phyloP scores from a whole-genome alignment of 2,797 vertebrate genomes.

The Melanogrammus aeglefinus region DNA sequence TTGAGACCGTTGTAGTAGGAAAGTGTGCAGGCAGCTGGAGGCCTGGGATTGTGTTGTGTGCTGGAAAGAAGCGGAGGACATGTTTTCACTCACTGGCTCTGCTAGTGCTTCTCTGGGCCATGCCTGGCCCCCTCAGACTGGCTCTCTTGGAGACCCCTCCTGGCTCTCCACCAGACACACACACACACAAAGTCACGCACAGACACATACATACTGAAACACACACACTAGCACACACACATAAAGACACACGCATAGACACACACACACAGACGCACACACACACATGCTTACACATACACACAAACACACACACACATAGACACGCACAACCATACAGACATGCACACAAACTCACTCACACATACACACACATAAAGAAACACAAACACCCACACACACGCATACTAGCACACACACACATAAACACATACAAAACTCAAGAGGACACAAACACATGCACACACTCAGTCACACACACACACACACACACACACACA shows the following conservation, averaged over 20 bases:
- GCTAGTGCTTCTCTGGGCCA: constrained; percentile 56
- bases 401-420: background rate
- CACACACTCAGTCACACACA: background rate
- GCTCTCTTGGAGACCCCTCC: constrained; percentile 43
- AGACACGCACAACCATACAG: background rate
- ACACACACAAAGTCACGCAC: constrained; percentile 17
- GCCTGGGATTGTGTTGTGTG: constrained; percentile 51
- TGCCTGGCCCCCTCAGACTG: constrained; percentile 45
- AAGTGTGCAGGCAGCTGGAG: constrained; percentile 48
- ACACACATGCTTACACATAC: no score
- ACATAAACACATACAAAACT: no score
- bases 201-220: background rate
- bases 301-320: background rate
- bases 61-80: constrained; percentile 29
- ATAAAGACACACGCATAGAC: background rate
- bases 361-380: background rate
- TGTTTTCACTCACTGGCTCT: constrained; percentile 60
- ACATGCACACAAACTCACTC: background rate
- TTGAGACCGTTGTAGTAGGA: constrained; percentile 51
- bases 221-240: background rate
- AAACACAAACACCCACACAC: background rate
- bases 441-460: background rate
- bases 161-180: constrained; percentile 21
- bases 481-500: no score
- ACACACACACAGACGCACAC: background rate